Evolutionary conservation across 2,113 vertebrate genomes (phyloP).

Genomic region (Gavialis gangeticus): DNA sequence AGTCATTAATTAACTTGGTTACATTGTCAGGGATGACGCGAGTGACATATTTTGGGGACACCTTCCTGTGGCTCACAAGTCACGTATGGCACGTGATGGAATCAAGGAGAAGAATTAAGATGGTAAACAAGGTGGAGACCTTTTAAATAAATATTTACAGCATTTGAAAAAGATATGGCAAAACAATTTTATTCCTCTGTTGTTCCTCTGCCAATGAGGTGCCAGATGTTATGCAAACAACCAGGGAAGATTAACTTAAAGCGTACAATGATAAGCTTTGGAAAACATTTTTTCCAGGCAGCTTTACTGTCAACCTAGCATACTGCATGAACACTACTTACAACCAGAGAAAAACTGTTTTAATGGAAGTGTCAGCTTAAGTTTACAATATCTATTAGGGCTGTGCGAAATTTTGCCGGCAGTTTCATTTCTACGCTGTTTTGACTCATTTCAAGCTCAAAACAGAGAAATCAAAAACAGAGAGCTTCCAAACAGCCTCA

Average conservation of each 20-base stretch:
- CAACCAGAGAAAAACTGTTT: background rate
- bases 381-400: too few species aligned
- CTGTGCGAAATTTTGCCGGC: too few species aligned
- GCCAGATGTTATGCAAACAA: background rate
- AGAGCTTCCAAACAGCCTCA: too few species aligned
- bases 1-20: conserved; percentile 55
- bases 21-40: rapidly evolving
- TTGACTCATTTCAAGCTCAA: too few species aligned
- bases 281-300: background rate
- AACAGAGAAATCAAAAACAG: too few species aligned
- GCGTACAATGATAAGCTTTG: background rate
- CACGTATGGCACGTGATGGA: rapidly evolving
- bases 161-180: background rate
- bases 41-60: rapidly evolving
- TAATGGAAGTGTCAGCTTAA: background rate
- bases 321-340: too few species aligned
- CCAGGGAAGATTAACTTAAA: background rate
- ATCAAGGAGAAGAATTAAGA: background rate
- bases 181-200: background rate
- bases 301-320: too few species aligned
- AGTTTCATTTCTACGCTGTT: too few species aligned
- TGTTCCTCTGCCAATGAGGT: background rate
- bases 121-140: background rate
- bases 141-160: background rate
- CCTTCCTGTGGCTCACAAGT: rapidly evolving